Evolutionary conservation across 2,113 vertebrate species (phyloP).

Genomic region (Todiramphus chloris): DNA sequence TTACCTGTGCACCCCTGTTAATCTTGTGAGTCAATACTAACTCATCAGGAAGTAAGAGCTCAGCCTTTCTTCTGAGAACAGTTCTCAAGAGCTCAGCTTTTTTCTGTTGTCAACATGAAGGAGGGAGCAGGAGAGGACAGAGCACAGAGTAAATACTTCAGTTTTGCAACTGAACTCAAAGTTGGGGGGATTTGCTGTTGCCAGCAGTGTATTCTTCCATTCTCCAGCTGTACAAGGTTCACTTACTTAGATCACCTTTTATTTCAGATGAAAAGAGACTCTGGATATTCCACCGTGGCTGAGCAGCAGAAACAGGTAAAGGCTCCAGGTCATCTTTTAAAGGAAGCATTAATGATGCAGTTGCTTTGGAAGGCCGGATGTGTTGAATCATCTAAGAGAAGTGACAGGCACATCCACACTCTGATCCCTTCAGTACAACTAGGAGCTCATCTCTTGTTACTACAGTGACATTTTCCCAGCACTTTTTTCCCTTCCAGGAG

Average conservation of each 20-base stretch:
- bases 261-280: constrained; percentile 67
- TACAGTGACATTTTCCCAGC: background rate
- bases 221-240: background rate
- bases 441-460: background rate
- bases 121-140: background rate
- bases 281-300: background rate
- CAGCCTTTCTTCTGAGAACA: background rate
- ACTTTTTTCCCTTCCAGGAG: background rate
- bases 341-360: background rate
- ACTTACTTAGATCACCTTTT: constrained; percentile 1
- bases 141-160: background rate
- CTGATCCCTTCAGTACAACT: background rate
- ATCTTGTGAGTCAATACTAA: background rate
- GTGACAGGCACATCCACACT: background rate
- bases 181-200: background rate
- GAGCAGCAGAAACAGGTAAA: constrained; percentile 61
- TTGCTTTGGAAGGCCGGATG: background rate
- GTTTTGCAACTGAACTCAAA: background rate
- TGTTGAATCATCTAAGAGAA: background rate
- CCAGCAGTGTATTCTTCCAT: background rate
- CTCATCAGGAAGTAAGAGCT: background rate
- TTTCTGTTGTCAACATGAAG: fast-evolving
- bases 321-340: background rate
- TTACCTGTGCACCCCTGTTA: background rate
- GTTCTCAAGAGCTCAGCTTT: background rate